Conservation (phyloP, 2,797 vertebrate species). For the Cyclura pinguis region DNA sequence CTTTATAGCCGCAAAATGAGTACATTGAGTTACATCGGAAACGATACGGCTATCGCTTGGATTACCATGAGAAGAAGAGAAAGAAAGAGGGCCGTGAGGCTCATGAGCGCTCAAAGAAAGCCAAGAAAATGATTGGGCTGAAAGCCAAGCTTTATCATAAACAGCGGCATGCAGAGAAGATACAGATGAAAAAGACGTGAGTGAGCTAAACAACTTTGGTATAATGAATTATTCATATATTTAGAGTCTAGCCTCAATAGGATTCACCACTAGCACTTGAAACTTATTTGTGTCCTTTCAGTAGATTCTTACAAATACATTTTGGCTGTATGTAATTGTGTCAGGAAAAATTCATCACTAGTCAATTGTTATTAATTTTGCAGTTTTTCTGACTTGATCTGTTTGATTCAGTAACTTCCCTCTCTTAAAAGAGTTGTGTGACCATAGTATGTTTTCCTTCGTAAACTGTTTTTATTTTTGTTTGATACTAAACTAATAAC, state of each 20-base stretch:
- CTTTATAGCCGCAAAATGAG: constrained; percentile 93
- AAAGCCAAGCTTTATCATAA: constrained; percentile 99
- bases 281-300: not conserved
- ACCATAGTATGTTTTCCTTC: not conserved
- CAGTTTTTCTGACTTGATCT: not conserved
- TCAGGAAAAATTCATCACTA: not conserved
- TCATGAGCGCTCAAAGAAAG: constrained; percentile 93
- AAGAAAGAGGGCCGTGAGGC: constrained; percentile 97
- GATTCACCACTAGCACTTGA: not conserved
- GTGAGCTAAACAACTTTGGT: constrained; percentile 51
- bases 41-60: constrained; percentile 94
- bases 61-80: constrained; percentile 94
- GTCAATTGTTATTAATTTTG: not conserved
- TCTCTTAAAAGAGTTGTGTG: not conserved
- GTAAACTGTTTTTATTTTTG: not conserved
- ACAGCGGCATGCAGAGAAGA: constrained; percentile 96
- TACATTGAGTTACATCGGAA: constrained; percentile 96
- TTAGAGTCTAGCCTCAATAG: not conserved
- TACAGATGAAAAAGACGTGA: constrained; percentile 99
- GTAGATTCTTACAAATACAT: not conserved
- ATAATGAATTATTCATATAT: not conserved
- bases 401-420: not conserved
- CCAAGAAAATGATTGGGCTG: constrained; percentile 95
- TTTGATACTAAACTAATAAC: not conserved
- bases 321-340: not conserved